Conservation (phyloP, 1,140 invertebrate genomes). For the Reticulitermes speratus region DNA sequence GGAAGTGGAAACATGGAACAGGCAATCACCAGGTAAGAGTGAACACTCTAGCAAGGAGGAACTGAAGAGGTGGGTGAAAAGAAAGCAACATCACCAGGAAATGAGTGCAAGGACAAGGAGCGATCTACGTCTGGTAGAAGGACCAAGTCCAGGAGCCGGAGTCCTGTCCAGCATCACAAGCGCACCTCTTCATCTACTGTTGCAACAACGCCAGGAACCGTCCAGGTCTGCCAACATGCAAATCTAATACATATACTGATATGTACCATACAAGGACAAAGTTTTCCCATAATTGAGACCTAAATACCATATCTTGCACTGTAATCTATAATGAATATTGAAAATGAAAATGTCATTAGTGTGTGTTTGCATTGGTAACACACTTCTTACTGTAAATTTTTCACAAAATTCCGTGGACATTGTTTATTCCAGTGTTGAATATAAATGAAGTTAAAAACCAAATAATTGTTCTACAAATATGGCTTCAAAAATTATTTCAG, state of each 20-base stretch:
- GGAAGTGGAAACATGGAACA: neutral
- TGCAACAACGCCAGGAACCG: neutral
- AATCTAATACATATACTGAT: neutral
- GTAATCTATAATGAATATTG: no score
- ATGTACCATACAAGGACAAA: no score
- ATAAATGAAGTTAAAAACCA: no score
- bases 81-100: slow-evolving; percentile 29
- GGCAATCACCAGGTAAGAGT: slow-evolving; percentile 22
- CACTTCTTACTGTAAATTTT: no score
- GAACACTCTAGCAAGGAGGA: slow-evolving; percentile 10
- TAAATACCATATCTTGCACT: no score
- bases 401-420: no score
- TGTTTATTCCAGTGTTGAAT: no score
- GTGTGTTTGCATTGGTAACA: no score
- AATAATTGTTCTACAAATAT: no score
- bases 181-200: slow-evolving; percentile 30
- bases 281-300: no score
- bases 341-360: no score
- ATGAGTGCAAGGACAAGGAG: slow-evolving; percentile 41
- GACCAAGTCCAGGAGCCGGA: slow-evolving; percentile 57
- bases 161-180: slow-evolving; percentile 50
- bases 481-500: no score
- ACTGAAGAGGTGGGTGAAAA: neutral
- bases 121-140: slow-evolving; percentile 44
- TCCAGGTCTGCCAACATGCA: neutral